Conservation (phyloP, 2,797 vertebrate genomes). For the Phalanger gymnotis region DNA sequence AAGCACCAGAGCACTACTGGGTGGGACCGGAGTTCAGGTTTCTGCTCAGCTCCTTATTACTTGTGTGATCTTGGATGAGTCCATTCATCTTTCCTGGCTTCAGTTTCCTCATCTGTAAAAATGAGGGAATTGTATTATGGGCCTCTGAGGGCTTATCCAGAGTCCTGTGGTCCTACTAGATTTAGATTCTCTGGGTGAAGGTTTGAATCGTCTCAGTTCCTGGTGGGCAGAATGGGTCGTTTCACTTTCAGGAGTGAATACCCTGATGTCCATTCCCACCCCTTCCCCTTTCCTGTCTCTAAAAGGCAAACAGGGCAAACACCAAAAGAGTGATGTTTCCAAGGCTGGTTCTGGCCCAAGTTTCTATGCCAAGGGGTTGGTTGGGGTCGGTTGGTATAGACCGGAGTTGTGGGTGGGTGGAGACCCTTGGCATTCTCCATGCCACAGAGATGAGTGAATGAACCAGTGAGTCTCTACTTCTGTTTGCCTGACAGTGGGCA, state of each 20-base stretch:
- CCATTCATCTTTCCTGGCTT: background rate
- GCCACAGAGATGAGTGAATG: background rate
- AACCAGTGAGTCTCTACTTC: background rate
- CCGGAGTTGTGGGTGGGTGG: background rate
- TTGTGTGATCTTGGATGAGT: background rate
- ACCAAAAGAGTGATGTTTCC: background rate
- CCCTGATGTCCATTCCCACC: background rate
- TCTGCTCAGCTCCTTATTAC: background rate
- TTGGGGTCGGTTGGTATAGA: background rate
- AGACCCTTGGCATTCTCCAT: background rate
- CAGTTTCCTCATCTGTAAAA: background rate
- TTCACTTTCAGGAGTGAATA: background rate
- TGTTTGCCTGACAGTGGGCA: constrained; percentile 89
- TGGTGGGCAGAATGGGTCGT: background rate
- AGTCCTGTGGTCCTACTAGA: background rate
- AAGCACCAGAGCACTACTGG: background rate
- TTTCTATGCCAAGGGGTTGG: rapidly evolving
- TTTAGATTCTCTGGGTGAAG: background rate
- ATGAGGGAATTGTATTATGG: background rate
- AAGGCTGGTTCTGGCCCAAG: background rate
- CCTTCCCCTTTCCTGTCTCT: background rate
- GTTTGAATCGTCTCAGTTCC: background rate
- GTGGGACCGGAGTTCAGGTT: background rate
- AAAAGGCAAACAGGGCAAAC: background rate
- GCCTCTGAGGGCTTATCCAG: background rate